phyloP scores from a whole-genome alignment of 2,113 vertebrate genomes.

The Chrysochloris asiatica region DNA sequence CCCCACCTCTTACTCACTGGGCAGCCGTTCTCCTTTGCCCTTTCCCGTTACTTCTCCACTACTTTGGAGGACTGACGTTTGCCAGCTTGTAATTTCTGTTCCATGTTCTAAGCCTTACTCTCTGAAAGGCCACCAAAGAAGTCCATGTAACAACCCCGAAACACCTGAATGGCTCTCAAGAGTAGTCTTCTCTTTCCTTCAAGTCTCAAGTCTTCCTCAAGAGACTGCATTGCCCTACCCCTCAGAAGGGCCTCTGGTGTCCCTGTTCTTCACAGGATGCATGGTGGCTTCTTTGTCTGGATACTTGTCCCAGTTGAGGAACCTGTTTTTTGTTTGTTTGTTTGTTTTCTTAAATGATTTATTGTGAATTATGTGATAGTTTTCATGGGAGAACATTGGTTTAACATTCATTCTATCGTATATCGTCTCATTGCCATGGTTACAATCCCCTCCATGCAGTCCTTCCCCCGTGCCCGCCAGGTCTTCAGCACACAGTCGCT shows the following conservation, averaged over 20 bases:
- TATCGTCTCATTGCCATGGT: too few species aligned
- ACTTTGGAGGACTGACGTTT: neutral
- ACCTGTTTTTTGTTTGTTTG: neutral
- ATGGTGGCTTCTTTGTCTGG: neutral
- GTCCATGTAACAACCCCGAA: neutral
- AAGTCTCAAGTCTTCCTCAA: neutral
- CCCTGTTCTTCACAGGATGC: fast-evolving
- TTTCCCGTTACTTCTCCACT: neutral
- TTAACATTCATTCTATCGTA: too few species aligned
- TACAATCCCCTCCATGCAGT: too few species aligned
- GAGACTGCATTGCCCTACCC: neutral
- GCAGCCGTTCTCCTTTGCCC: neutral
- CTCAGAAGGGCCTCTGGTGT: neutral
- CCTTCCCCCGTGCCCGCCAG: too few species aligned
- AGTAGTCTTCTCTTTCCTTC: neutral
- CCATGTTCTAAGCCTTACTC: neutral
- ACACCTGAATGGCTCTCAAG: neutral
- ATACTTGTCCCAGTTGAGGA: neutral
- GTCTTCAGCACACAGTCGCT: too few species aligned
- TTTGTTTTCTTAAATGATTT: too few species aligned
- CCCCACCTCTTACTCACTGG: neutral
- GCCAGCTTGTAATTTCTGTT: neutral
- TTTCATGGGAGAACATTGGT: too few species aligned
- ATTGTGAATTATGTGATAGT: too few species aligned
- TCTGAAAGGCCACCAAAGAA: neutral